Evolutionary conservation across 2,797 vertebrate species (phyloP), one percentile per base, ranked within the genome.

Genomic region (Chanos chanos): DNA sequence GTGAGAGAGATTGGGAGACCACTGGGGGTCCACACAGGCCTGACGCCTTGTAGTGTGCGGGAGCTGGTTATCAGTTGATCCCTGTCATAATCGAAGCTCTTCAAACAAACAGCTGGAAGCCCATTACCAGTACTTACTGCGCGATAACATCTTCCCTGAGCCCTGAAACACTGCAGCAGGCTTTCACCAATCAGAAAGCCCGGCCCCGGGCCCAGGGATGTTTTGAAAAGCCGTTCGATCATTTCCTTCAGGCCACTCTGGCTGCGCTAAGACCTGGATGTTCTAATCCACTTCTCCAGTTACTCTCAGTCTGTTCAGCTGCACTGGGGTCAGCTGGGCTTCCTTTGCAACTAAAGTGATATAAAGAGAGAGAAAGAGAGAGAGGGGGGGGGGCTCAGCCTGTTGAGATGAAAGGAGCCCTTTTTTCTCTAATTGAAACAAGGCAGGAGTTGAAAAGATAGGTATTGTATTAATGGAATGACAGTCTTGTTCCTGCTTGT

Each of bases 41-140:
- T 61, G 36, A 50, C 71, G 34, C 50, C 67, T 64, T 30, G 72
- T 43, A 60, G 63, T 60, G 51, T 68, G 70, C 34, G 30, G 69
- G 74, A 76, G 74, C 72, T 44, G n/a, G 70, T 83, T 87, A 86
- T 87, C 77, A 84, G 77, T 83, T 86, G 82, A 87, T 83, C 84
- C 86, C 81, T 83, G 80, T 86, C 86, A 87, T 89, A 88, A 87
- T 72, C 66, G 1, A 68, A 85, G 72, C 77, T 78, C 79, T 86
- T 88, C 83, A 86, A 86, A 81, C 78, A 89, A 89, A 88, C 84
- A 85, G 79, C 82, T 86, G 81, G 82, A 87, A 86, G 84, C 80
- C 87, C 81, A 86, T 89, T 88, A 87, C 81, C 82, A 78, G 85
- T 82, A 85, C 87, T 87, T 85, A 83, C 77, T 75, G 63, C 79